Evolutionary conservation across 1,140 invertebrate species (phyloP), one percentile per base, ranked within the genome.

Genomic region (Drosophila littoralis): DNA sequence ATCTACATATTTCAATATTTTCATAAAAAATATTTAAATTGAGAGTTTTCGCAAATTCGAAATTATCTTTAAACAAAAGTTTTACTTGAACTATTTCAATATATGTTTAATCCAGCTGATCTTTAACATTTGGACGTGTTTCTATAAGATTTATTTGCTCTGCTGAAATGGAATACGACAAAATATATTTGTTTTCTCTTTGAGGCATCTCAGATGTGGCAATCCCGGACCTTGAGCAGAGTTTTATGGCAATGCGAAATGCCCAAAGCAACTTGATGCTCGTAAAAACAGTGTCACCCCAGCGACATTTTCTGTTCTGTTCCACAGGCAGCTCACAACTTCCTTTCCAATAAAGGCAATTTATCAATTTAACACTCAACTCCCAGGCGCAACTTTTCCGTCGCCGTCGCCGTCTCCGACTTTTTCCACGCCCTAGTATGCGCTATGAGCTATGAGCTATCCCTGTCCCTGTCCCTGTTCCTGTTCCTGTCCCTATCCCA

Each of bases 301-400:
- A 65, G 42, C 32, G 66, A 10, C 66, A 51, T 17, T 50, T 48
- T 10, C 36, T 15, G 8, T 15, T 10, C n/a, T 45, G 8, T 15
- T 10, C 7, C 33, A 51, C 33, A 66, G 64, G 22, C 71, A 79
- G 76, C 78, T 77, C 64, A 55, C 81, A 86, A 81, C 81, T 84
- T 84, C 81, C 81, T 86, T 86, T 85, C 82, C 82, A 85, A 85
- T 85, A 76, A 82, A 75, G 79, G 82, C 82, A 88, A 86, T 86
- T 86, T 86, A 88, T 86, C 82, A 86, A 86, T 88, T 86, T 88
- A 86, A 85, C 82, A 86, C 82, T 86, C 82, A 68, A 86, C 78
- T 72, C 68, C 55, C 55, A 32, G 51, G 67, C 46, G 63, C 63
- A 79, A 48, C 40, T 51, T 61, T 45, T 13, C 36, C 54, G 10